Base-by-base conservation (phyloP, 2,888 invertebrate species). In the Embidobia sp. region DNA sequence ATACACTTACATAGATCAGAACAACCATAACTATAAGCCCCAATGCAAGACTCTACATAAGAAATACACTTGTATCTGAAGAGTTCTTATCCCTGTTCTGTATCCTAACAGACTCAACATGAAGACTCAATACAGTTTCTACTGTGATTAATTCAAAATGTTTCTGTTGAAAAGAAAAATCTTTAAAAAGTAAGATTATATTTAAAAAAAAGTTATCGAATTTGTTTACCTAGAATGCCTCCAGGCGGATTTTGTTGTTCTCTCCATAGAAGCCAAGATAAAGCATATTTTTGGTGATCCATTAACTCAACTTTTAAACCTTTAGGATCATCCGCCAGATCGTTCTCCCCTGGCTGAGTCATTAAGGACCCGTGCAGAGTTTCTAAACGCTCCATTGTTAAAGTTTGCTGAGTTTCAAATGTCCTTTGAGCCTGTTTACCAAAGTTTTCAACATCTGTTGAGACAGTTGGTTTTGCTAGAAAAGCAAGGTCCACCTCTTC, bases 241-340 rank as follows among this genome's bases (percentile, higher is more conserved):
- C 97, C 97, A 27, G 93, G 90, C 0, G 96, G 95, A 53, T 93
- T 94, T 88, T 97, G 95, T n/a, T 91, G 91, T 90, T 98, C 98
- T 13, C 98, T 90, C 97, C 97, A 98, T 13, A 91, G 85, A 83
- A 98, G 91, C 98, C 98, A 98, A 7, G 94, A 93, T 0, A 98
- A 90, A 0, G 96, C 98, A 83, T 95, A 94, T 78, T 93, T 91
- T 89, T 98, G 98, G 90, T 98, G 97, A 6, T 92, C 90, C 95
- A 97, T 95, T 2, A 98, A 90, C 5, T 90, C 77, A 0, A 95
- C 91, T 83, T 90, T 92, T 0, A 97, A 87, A 0, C 93, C 93
- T 19, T 85, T 84, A 0, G 96, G 95, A 79, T 93, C 92, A 5
- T 91, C 87, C 0, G 92, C 93, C 18, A 90, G 85, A 6, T 91